These are phyloP conservation scores for Thalassarche chlororhynchos DNA, from an alignment of 2,113 vertebrate genomes.

Conservation along the genomic window DNA sequence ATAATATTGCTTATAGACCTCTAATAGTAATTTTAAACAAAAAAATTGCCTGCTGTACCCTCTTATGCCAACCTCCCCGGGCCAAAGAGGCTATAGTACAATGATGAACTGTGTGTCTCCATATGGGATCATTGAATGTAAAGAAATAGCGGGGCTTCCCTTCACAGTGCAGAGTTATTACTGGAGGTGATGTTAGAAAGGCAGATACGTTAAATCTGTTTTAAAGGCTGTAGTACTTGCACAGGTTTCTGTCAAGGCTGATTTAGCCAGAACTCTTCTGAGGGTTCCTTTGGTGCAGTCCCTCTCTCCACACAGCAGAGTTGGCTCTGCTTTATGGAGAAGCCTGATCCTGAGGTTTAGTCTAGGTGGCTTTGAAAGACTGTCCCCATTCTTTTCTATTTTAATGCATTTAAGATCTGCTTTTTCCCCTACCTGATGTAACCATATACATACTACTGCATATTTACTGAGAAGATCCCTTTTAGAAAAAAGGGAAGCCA, in stretches of 20 bases:
- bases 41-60: neutral
- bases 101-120: neutral
- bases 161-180: neutral
- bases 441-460: neutral
- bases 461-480: neutral
- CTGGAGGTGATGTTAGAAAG: neutral
- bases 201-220: neutral
- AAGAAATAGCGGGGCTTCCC: neutral
- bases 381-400: neutral
- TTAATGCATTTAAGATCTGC: neutral
- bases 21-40: neutral
- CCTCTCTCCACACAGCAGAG: neutral
- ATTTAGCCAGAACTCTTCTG: neutral
- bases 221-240: neutral
- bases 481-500: neutral
- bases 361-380: neutral
- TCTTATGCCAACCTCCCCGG: neutral
- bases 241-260: neutral
- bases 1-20: neutral
- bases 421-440: neutral
- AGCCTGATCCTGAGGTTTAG: neutral
- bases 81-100: neutral
- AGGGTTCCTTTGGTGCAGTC: neutral
- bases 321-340: neutral
- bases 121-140: fast-evolving